Evolutionary conservation across 2,888 invertebrate species (phyloP).

Genomic region (Oxystoma pomonae): DNA sequence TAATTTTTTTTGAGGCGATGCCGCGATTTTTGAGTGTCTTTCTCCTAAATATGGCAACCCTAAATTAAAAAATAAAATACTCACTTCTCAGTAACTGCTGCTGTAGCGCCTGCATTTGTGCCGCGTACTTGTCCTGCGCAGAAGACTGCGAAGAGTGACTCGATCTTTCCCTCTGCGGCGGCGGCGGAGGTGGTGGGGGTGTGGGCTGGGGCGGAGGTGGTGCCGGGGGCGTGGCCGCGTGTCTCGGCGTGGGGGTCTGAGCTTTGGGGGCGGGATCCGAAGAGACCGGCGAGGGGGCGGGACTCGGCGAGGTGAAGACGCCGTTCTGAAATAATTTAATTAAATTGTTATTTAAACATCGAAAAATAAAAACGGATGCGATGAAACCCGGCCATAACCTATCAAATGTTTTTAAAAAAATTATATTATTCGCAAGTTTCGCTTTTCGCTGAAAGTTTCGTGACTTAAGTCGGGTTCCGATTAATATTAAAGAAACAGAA

Average conservation of each 20-base stretch:
- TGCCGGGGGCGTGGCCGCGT: constrained; percentile 52
- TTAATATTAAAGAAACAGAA: no score
- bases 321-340: constrained; percentile 42
- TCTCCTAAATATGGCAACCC: no score
- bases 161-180: constrained; percentile 20
- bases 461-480: no score
- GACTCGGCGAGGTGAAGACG: constrained; percentile 46
- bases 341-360: no score
- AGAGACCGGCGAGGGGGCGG: constrained; percentile 52
- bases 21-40: no score
- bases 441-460: no score
- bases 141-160: constrained; percentile 36
- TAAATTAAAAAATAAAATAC: no score
- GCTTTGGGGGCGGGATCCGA: constrained; percentile 47
- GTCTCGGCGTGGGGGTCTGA: constrained; percentile 52
- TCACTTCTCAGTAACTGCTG: constrained; percentile 79
- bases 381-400: no score
- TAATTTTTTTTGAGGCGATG: no score
- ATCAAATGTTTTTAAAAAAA: no score
- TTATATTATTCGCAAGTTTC: no score
- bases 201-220: constrained; percentile 53
- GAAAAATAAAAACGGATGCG: no score
- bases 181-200: constrained; percentile 43
- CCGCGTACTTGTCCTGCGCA: constrained; percentile 54
- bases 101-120: constrained; percentile 79